These are phyloP conservation scores for Ips typographus DNA, from an alignment of 1,140 invertebrate genomes.

Conservation along the genomic window DNA sequence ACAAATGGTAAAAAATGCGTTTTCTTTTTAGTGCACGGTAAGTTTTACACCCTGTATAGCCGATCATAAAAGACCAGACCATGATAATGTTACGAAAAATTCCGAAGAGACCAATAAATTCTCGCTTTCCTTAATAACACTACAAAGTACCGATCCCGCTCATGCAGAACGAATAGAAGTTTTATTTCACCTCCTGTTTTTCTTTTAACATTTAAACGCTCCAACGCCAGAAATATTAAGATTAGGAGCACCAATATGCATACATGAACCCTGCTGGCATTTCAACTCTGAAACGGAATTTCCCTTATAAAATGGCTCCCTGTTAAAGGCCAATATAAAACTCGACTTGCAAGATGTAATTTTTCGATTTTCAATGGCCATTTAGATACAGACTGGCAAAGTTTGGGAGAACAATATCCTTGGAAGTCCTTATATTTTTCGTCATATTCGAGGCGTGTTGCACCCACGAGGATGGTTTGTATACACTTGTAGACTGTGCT, in stretches of 20 bases:
- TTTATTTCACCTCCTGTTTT: background rate
- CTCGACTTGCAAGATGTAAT: slow-evolving; percentile 1
- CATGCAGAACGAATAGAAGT: background rate
- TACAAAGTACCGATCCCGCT: slow-evolving; percentile 3
- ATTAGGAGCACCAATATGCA: slow-evolving; percentile 1
- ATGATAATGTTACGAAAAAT: background rate
- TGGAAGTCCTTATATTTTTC: slow-evolving; percentile 3
- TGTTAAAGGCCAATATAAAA: slow-evolving; percentile 4
- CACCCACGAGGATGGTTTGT: slow-evolving; percentile 2
- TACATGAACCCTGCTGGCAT: background rate
- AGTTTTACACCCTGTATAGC: too few relatives aligned
- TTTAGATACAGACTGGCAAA: slow-evolving; percentile 1
- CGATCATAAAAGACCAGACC: too few relatives aligned
- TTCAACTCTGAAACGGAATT: slow-evolving; percentile 3
- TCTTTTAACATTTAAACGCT: slow-evolving; percentile 1
- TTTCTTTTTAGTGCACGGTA: too few relatives aligned
- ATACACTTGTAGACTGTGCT: background rate
- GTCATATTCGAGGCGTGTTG: slow-evolving; percentile 1
- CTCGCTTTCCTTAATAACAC: background rate
- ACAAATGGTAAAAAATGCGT: too few relatives aligned
- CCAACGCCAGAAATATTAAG: slow-evolving; percentile 4
- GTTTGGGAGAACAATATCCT: background rate
- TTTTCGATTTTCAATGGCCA: slow-evolving; percentile 4
- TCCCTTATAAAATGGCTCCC: background rate
- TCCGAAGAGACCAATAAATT: background rate